Conservation (phyloP, 2,888 invertebrate genomes). For the Baccha elongata region DNA sequence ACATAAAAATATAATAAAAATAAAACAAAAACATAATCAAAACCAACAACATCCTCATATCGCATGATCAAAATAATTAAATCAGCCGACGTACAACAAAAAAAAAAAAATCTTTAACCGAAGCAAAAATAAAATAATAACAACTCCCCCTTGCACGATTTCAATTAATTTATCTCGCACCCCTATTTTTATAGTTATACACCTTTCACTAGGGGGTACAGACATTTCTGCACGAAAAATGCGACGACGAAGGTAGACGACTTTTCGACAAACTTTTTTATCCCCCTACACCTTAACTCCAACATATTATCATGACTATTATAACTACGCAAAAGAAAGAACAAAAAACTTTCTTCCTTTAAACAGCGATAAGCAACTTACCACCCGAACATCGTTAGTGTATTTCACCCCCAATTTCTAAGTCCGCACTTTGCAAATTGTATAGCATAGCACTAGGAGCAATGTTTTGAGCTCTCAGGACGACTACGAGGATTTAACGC, state of each 20-base stretch:
- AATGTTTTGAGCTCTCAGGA: background rate
- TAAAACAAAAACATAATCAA: slow-evolving; percentile 46
- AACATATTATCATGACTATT: slow-evolving; percentile 35
- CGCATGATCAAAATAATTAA: slow-evolving; percentile 66
- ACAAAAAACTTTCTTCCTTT: background rate
- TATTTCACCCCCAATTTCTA: background rate
- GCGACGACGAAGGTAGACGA: background rate
- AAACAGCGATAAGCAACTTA: background rate
- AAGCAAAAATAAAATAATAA: slow-evolving; percentile 8
- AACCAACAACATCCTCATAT: slow-evolving; percentile 48
- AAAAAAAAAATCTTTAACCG: slow-evolving; percentile 11
- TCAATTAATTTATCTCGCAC: slow-evolving; percentile 60
- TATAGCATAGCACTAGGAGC: slow-evolving; percentile 13
- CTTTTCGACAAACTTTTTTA: background rate
- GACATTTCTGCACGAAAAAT: background rate
- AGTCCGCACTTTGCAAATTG: slow-evolving; percentile 30
- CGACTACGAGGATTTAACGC: slow-evolving; percentile 27
- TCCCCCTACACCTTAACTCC: slow-evolving; percentile 32
- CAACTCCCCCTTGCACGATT: slow-evolving; percentile 55
- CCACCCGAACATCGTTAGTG: background rate
- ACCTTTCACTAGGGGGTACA: background rate
- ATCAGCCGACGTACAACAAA: slow-evolving; percentile 46
- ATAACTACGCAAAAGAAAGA: slow-evolving; percentile 12
- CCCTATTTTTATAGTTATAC: background rate
- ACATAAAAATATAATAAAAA: background rate